These are phyloP conservation scores for Akabosia matsudoensis DNA, from an alignment of 1,140 invertebrate genomes.

Conservation along the genomic window DNA sequence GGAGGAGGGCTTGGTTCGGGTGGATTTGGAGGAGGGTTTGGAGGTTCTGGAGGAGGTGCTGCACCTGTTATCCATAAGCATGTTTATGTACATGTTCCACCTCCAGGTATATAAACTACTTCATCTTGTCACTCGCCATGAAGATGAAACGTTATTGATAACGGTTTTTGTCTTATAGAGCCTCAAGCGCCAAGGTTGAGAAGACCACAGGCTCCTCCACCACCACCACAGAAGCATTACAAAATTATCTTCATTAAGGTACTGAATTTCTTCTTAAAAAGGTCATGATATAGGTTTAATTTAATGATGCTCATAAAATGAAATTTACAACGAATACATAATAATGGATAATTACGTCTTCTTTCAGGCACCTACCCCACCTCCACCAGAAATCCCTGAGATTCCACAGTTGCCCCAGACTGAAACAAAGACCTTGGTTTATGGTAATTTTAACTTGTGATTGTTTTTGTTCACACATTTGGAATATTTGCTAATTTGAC, in stretches of 20 bases:
- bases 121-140: too few species aligned
- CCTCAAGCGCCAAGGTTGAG: slow-evolving; percentile 67
- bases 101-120: too few species aligned
- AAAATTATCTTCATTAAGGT: slow-evolving; percentile 82
- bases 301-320: too few species aligned
- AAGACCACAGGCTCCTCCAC: slow-evolving; percentile 51
- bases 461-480: background rate
- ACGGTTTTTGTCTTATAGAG: too few species aligned
- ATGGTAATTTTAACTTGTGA: background rate
- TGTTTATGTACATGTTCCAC: slow-evolving; percentile 77
- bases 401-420: slow-evolving; percentile 72
- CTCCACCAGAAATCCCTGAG: slow-evolving; percentile 72
- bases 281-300: too few species aligned
- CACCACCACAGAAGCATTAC: slow-evolving; percentile 80
- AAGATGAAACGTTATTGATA: too few species aligned
- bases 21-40: background rate
- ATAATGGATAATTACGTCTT: too few species aligned
- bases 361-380: slow-evolving; percentile 67
- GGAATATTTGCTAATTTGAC: slow-evolving; percentile 36
- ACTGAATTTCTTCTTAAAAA: background rate
- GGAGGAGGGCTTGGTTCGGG: background rate
- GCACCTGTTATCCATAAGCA: slow-evolving; percentile 75
- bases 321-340: too few species aligned
- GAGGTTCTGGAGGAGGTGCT: slow-evolving; percentile 7
- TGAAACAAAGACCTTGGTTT: slow-evolving; percentile 82